These are phyloP conservation scores for Melanargia galathea DNA, from an alignment of 2,888 invertebrate species.

Conservation along the genomic window DNA sequence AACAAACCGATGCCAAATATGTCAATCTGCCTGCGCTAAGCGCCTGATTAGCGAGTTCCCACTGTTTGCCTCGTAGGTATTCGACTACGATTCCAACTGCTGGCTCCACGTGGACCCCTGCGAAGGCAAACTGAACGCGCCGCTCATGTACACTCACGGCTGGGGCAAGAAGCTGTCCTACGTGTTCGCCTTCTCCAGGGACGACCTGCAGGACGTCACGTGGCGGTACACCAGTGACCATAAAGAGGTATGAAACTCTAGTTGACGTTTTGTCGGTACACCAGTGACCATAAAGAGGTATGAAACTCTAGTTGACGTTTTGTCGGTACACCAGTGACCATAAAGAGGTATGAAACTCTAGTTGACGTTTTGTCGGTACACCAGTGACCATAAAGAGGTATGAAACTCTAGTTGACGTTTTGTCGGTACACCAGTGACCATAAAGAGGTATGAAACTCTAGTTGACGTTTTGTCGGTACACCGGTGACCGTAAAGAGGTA, in stretches of 20 bases:
- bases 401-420: no score
- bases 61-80: conserved; percentile 82
- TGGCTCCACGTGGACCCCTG: conserved; percentile 99
- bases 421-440: no score
- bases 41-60: no score
- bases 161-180: conserved; percentile 95
- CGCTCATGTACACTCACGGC: conserved; percentile 94
- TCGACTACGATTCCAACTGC: conserved; percentile 85
- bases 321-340: no score
- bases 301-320: conserved; percentile 21
- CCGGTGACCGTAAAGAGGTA: no score
- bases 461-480: no score
- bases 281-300: conserved; percentile 79
- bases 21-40: no score
- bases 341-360: no score
- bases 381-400: no score
- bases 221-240: conserved; percentile 88
- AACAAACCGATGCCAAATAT: no score
- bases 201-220: conserved; percentile 96
- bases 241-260: conserved; percentile 62
- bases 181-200: conserved; percentile 92
- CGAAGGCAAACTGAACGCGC: conserved; percentile 93
- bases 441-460: no score
- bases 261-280: conserved; percentile 85
- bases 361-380: no score